These are phyloP conservation scores for Smutsia temminckii DNA, from an alignment of 2,797 vertebrate genomes.

Conservation along the genomic window DNA sequence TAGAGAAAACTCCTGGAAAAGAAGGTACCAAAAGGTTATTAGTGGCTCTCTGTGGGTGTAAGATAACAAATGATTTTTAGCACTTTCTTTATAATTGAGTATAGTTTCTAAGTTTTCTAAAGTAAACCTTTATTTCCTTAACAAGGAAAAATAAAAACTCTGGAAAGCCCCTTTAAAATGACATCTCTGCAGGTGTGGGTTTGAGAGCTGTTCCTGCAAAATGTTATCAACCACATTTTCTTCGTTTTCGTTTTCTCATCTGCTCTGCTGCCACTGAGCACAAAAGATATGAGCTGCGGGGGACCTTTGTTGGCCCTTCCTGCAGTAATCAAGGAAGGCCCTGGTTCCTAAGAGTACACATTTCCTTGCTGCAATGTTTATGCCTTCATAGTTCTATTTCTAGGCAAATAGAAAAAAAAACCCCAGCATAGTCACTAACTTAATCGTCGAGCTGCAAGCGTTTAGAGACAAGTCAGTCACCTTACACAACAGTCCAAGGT, in stretches of 20 bases:
- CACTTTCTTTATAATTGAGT: background rate
- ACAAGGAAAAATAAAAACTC: background rate
- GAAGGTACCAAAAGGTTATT: background rate
- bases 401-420: background rate
- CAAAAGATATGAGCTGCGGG: background rate
- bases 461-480: constrained; percentile 3
- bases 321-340: background rate
- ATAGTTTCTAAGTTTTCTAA: background rate
- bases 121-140: constrained; percentile 7
- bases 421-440: background rate
- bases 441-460: background rate
- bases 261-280: background rate
- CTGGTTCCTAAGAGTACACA: background rate
- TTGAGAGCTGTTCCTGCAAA: background rate
- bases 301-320: background rate
- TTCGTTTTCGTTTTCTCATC: background rate
- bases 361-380: background rate
- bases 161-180: background rate
- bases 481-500: constrained; percentile 31
- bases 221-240: background rate
- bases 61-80: background rate
- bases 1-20: background rate
- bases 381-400: background rate
- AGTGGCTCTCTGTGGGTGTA: background rate
- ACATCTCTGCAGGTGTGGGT: background rate